Evolutionary conservation across 2,888 invertebrate species (phyloP), one percentile per base, ranked within the genome.

Genomic region (Sphinx pinastri): DNA sequence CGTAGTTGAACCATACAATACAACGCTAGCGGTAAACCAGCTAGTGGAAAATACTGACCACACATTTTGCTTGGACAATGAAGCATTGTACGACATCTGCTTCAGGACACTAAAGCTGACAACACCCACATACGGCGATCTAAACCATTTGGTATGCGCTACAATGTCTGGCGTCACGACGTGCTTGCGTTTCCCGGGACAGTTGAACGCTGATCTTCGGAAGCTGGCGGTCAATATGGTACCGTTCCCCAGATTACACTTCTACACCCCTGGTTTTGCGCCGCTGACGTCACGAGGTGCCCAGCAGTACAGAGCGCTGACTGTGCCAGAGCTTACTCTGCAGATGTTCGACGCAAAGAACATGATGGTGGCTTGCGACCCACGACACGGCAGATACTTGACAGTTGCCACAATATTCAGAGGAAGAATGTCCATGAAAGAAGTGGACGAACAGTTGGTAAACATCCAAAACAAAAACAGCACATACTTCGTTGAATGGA

Each of bases 381-480:
- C 98, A 0, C 94, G 98, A 60, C 98, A 98, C 84, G 98, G 98
- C 31, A 95, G 98, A 74, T 98, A 98, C 84, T 92, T 98, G 68
- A 98, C 98, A 0, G 98, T 98, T 0, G 98, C 98, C 6, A 97
- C 98, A 55, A 97, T 98, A 79, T 98, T 98, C 94, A 95, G 98
- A 80, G 98, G 98, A 0, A 95, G 97, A 73, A 98, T 98, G 97
- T 98, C 98, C 13, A 98, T 98, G 98, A 98, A 98, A 84, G 98
- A 98, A 95, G 97, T 97, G 0, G 97, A 97, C 81, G 97, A 97
- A 82, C 97, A 97, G 83, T 95, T 97, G 94, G 83, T 97, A 67
- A 96, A 96, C 79, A 95, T 97, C 19, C 97, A 97, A 84, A 97
- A 96, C 84, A 97, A 97, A 83, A 97, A 97, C 88, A 96, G 96